Base-by-base conservation (phyloP, 1,140 invertebrate species). In the Dendrolimus kikuchii region DNA sequence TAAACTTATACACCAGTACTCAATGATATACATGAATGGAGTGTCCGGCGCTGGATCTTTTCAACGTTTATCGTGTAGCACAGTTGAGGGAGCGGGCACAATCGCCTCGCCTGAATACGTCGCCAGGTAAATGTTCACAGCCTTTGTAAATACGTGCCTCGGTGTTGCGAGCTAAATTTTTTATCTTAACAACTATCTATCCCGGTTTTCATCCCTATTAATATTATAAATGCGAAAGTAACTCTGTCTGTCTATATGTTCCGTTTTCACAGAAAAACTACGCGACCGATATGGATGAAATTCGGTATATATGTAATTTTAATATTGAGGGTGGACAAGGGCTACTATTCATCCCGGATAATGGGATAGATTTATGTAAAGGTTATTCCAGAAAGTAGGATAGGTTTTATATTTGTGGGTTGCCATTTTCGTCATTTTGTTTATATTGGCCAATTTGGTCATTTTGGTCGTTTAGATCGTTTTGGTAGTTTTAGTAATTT, bases 21-120 rank as follows among this genome's bases (percentile, higher is more conserved):
- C 65, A 68, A 65, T 68, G 65, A 65, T 65, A 63, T 61, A 65
- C 68, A 65, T 71, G 68, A 71, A 71, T 71, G 61, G 65, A 71
- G 62, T 71, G 68, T 65, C 68, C 65, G 60, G 68, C 57, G 53
- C 39, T 59, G 57, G 61, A 60, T 67, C 62, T 62, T 67, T 70
- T 70, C 64, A 70, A 46, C 57, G 64, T 64, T 67, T 70, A 70
- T 67, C 68, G 62, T 57, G 51, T 48, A 51, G 53, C 57, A 68
- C 57, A 62, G 66, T 44, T 60, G 66, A 68, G 65, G 61, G 65
- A 61, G 54, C 57, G 54, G 37, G 49, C 58, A 64, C 61, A 69
- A 69, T 69, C 62, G 64, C 41, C 48, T 46, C 55, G 45, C 53
- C 46, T 60, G 62, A 59, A 63, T 63, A 53, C 54, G 49, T 40